phyloP scores from a whole-genome alignment of 2,888 invertebrate species.

The Barypeithes pellucidus region DNA sequence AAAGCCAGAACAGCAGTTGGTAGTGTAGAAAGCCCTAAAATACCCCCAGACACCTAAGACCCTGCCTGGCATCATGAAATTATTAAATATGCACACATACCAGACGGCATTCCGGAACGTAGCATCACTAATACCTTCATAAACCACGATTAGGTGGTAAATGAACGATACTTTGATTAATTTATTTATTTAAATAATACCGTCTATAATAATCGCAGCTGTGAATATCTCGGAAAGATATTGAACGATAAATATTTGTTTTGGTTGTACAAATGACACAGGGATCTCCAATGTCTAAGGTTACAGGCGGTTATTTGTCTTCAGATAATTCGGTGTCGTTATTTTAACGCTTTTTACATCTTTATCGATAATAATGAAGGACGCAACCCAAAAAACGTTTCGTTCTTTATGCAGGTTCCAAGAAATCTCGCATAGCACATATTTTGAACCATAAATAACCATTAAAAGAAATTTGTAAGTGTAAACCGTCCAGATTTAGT shows the following conservation, averaged over 20 bases:
- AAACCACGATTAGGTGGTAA: slow-evolving; percentile 34
- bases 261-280: slow-evolving; percentile 45
- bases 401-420: too few species aligned
- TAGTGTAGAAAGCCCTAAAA: too few species aligned
- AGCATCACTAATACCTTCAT: slow-evolving; percentile 25
- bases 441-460: too few species aligned
- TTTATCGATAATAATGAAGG: too few species aligned
- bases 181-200: slow-evolving; percentile 50
- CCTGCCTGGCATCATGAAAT: too few species aligned
- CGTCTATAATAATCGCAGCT: slow-evolving; percentile 53
- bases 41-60: not conserved
- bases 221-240: slow-evolving; percentile 40
- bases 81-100: not conserved
- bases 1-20: too few species aligned
- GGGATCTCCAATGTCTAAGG: slow-evolving; percentile 43
- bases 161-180: slow-evolving; percentile 54
- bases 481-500: too few species aligned
- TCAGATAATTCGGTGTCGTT: slow-evolving; percentile 27
- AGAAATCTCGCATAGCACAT: too few species aligned
- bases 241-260: slow-evolving; percentile 47
- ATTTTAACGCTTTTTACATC: too few species aligned
- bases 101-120: slow-evolving; percentile 26
- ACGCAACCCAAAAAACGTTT: too few species aligned
- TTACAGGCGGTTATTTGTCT: slow-evolving; percentile 36
- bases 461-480: too few species aligned